phyloP scores from a whole-genome alignment of 2,113 vertebrate species.

The Gadus macrocephalus region DNA sequence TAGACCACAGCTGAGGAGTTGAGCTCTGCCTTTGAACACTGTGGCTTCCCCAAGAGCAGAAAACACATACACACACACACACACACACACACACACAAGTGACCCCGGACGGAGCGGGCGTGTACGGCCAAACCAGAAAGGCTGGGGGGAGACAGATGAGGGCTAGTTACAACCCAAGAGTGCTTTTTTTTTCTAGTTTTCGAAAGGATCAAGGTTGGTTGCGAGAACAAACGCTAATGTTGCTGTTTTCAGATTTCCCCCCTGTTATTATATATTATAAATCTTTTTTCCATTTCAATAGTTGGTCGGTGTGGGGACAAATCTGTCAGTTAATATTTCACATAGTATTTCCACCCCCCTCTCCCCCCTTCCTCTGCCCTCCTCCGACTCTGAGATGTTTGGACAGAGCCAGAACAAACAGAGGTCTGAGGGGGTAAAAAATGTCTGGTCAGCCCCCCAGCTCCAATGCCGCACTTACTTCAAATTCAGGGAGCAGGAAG shows the following conservation, averaged over 20 bases:
- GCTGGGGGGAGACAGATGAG: background rate
- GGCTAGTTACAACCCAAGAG: background rate
- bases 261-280: background rate
- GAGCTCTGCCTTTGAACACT: slow-evolving; percentile 11
- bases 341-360: background rate
- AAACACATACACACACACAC: background rate
- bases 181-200: background rate
- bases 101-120: background rate
- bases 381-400: slow-evolving; percentile 66
- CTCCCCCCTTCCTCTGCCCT: slow-evolving; percentile 26
- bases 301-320: slow-evolving; percentile 47
- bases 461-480: slow-evolving; percentile 41
- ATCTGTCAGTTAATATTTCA: slow-evolving; percentile 51
- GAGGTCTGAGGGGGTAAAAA: slow-evolving; percentile 43
- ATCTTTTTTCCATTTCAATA: slow-evolving; percentile 1
- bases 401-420: slow-evolving; percentile 76
- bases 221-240: background rate
- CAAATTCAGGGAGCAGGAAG: slow-evolving; percentile 20
- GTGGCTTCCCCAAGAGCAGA: slow-evolving; percentile 15
- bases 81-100: too few relatives aligned
- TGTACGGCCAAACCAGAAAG: background rate
- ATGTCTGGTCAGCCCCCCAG: slow-evolving; percentile 47
- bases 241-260: too few relatives aligned
- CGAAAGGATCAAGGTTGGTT: background rate
- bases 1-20: background rate